Conservation (phyloP, 2,888 invertebrate species). For the Volucella inflata region DNA sequence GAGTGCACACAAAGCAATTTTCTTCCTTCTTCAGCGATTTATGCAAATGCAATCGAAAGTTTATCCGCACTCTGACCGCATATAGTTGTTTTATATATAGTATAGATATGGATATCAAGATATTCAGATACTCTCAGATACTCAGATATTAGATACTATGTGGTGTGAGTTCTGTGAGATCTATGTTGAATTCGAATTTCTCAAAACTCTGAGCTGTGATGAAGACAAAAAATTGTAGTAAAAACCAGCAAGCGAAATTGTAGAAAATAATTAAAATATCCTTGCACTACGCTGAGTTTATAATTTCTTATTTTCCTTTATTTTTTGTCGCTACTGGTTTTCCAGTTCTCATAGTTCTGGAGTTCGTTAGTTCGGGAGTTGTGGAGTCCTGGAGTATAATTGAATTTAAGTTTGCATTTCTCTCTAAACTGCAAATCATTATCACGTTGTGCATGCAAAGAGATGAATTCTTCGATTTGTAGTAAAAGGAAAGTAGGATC, state of each 20-base stretch:
- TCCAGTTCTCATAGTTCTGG: background rate
- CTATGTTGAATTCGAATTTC: constrained; percentile 26
- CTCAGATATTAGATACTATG: no score
- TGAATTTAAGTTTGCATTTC: constrained; percentile 75
- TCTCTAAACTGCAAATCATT: constrained; percentile 74
- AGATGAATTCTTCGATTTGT: constrained; percentile 67
- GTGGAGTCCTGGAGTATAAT: constrained; percentile 48
- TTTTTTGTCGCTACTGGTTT: constrained; percentile 26
- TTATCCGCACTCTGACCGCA: constrained; percentile 72
- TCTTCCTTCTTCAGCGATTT: constrained; percentile 71
- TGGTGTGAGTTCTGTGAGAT: constrained; percentile 2
- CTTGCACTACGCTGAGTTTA: constrained; percentile 49
- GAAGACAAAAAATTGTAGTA: background rate
- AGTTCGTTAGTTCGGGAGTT: no score
- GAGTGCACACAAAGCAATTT: constrained; percentile 73
- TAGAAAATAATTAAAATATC: constrained; percentile 75
- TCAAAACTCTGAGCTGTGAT: constrained; percentile 6
- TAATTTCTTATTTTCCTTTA: constrained; percentile 6
- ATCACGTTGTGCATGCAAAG: constrained; percentile 59
- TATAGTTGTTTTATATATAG: constrained; percentile 6
- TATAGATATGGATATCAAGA: background rate
- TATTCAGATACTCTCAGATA: background rate
- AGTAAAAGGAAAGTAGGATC: constrained; percentile 29
- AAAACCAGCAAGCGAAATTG: constrained; percentile 35
- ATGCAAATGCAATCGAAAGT: constrained; percentile 75